Conservation (phyloP, 1,140 invertebrate genomes). For the Amphibalanus amphitrite region DNA sequence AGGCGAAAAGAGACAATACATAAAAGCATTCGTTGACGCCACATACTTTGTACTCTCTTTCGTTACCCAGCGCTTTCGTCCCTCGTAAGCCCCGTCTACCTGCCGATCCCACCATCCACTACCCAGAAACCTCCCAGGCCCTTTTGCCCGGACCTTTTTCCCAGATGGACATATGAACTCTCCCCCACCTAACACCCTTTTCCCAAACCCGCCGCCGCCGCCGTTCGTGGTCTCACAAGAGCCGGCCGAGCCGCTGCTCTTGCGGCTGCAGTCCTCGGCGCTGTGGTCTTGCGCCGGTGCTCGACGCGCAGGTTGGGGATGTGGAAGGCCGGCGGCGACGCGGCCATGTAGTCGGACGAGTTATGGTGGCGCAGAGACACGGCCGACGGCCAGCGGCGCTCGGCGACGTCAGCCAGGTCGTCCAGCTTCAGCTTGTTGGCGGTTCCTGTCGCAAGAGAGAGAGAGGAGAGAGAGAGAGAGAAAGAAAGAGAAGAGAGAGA, state of each 20-base stretch:
- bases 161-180: too few relatives aligned
- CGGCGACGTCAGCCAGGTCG: conserved; percentile 35
- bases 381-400: conserved; percentile 15
- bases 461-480: conserved; percentile 2
- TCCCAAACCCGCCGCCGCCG: conserved; percentile 61
- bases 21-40: too few relatives aligned
- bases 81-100: too few relatives aligned
- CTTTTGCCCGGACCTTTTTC: too few relatives aligned
- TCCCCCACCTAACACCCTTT: too few relatives aligned
- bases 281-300: conserved; percentile 9
- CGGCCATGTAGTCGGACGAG: conserved; percentile 65
- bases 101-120: too few relatives aligned
- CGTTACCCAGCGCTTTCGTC: too few relatives aligned
- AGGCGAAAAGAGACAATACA: too few relatives aligned
- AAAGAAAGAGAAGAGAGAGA: too few relatives aligned
- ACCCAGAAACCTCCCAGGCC: too few relatives aligned
- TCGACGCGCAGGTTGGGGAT: conserved; percentile 68
- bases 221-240: conserved; percentile 6
- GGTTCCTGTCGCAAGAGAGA: conserved; percentile 47
- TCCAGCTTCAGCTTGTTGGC: conserved; percentile 63
- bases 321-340: conserved; percentile 50
- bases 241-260: background rate
- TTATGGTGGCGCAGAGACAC: conserved; percentile 51
- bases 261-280: conserved; percentile 4
- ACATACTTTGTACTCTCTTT: too few relatives aligned